Base-by-base conservation (phyloP, 2,113 vertebrate species). In the Scomber scombrus region DNA sequence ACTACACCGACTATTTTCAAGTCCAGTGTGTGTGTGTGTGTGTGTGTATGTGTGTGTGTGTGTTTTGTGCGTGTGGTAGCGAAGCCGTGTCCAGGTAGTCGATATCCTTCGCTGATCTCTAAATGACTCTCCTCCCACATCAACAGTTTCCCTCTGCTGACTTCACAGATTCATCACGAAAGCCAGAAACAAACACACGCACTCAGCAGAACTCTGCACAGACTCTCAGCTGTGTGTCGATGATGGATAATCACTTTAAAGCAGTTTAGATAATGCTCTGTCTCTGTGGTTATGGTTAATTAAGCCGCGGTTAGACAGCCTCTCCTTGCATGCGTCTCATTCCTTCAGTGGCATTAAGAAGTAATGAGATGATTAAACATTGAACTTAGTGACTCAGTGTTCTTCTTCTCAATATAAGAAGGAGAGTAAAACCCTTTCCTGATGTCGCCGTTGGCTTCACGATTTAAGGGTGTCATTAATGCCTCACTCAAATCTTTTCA, bases 91-190 rank as follows among this genome's bases (percentile, higher is more conserved):
- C 21, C 0, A 1, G 40, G 26, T 60, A 23, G 69, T 90, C 62
- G 26, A 84, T 87, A 83, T 68, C 60, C 43, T 80, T 83, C 84
- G 66, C 67, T 62, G 57, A 76, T 57, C 66, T 68, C 66, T 84
- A 40, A 81, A 69, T 23, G 60, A 82, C 43, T 3, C 29, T 21
- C 5, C 46, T 40, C 26, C 0, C 0, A 52, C 15, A 0, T 7
- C 29, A 47, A 51, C 34, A 19, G 61, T 55, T 56, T 70, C 76
- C 61, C 69, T 87, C 45, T 84, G 85, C 74, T 84, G 84, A 87
- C 81, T 75, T 55, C 50, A 84, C 80, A 57, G 85, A 82, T 81
- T 78, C 75, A 46, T 72, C 58, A 47, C 67, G 69, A 63, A 70
- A 81, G 58, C 65, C 71, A 50, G 60, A 76, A 56, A 68, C 56